These are phyloP conservation scores for Microcebus murinus DNA, from an alignment of 2,113 vertebrate genomes.

Conservation along the genomic window DNA sequence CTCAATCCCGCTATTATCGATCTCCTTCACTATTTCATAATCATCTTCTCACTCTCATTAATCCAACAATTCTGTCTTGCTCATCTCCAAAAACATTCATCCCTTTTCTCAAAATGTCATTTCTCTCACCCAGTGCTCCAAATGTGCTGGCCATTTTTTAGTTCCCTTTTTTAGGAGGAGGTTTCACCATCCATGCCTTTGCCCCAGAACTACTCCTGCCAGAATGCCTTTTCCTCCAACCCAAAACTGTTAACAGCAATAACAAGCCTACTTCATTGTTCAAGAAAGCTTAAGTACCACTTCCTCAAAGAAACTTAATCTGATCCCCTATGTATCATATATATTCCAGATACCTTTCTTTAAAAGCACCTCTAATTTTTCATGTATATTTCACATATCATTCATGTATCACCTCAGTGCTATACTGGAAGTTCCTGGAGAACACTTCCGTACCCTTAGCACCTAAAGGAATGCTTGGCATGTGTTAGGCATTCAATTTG, in stretches of 20 bases:
- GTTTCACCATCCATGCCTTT: background rate
- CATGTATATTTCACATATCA: background rate
- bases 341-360: background rate
- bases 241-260: background rate
- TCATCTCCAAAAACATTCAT: background rate
- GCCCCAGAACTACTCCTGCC: background rate
- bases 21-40: background rate
- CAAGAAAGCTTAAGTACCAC: background rate
- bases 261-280: background rate
- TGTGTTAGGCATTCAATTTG: background rate
- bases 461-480: background rate
- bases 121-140: background rate
- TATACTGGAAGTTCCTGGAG: background rate
- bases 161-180: background rate
- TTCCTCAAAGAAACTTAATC: background rate
- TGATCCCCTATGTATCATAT: background rate
- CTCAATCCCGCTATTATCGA: background rate
- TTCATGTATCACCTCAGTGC: background rate
- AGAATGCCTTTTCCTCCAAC: background rate
- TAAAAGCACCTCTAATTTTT: slow-evolving; percentile 1
- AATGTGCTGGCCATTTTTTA: background rate
- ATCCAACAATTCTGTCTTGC: background rate
- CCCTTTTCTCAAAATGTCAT: background rate
- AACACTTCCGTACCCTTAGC: background rate
- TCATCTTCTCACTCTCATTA: background rate